Percentiles rank a stretch among this genome's conserved stretches.
Evolutionary conservation across 2,797 vertebrate genomes (phyloP).

Genomic region (Neomorphus geoffroyi): DNA sequence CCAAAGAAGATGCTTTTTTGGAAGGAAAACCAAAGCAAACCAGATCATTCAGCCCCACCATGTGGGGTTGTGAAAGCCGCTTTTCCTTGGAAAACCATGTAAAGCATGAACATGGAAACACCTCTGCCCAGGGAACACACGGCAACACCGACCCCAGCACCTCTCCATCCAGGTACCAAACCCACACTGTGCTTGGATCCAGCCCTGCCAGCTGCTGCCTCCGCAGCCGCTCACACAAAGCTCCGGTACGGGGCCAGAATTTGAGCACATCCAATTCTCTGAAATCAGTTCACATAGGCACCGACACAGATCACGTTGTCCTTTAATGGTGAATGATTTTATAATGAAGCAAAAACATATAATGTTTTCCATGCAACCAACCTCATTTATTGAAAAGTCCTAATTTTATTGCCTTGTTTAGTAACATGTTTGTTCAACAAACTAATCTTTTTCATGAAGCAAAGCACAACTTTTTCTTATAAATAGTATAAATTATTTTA

Average conservation of each 20-base stretch:
- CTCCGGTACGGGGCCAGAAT: background rate
- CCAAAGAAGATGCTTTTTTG: background rate
- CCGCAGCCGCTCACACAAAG: rapidly evolving
- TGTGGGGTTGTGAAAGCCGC: background rate
- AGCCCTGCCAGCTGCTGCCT: rapidly evolving
- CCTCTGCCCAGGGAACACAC: background rate
- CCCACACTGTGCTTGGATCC: too few relatives aligned
- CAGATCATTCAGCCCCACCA: background rate
- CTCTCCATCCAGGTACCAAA: background rate
- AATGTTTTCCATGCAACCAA: conserved; percentile 75
- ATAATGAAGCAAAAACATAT: conserved; percentile 74
- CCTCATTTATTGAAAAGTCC: conserved; percentile 80
- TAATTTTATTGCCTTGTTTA: conserved; percentile 81
- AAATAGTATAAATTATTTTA: conserved; percentile 99
- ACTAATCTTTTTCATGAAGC: conserved; percentile 82
- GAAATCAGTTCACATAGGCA: conserved; percentile 61
- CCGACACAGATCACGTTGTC: background rate
- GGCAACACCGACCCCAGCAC: background rate
- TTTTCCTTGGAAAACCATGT: background rate
- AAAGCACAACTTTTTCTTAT: conserved; percentile 93
- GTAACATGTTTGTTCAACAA: conserved; percentile 81
- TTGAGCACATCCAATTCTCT: conserved; percentile 3
- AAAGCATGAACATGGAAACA: rapidly evolving
- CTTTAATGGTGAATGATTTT: conserved; percentile 44
- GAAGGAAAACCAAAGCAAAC: too few relatives aligned